A percentile compares a stretch with the other conserved stretches of the same genome.
phyloP scores from a whole-genome alignment of 2,797 vertebrate species.

The Percopsis omiscomaycus region DNA sequence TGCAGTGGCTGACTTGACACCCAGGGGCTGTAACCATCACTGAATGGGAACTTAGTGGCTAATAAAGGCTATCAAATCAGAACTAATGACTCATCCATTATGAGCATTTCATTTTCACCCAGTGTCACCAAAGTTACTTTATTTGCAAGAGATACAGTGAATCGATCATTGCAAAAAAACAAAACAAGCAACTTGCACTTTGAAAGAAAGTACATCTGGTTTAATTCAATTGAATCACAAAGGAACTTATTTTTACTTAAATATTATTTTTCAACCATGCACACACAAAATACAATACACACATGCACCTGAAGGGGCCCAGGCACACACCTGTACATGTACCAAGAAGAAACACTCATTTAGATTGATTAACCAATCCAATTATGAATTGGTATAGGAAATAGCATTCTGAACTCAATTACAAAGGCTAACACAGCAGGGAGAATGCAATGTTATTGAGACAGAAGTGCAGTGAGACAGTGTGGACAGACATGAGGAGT shows the following conservation, averaged over 20 bases:
- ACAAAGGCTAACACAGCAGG: too few relatives aligned
- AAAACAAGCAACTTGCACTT: too few relatives aligned
- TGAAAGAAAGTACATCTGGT: neutral
- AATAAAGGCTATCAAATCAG: neutral
- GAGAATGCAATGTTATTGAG: constrained; percentile 1
- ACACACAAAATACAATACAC: neutral
- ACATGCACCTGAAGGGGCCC: constrained; percentile 1
- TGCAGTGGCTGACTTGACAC: neutral
- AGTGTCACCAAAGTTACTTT: constrained; percentile 22
- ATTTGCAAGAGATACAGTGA: constrained; percentile 46
- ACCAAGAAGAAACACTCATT: constrained; percentile 14
- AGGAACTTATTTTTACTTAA: too few relatives aligned
- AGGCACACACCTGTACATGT: constrained; percentile 14
- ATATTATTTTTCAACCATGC: constrained; percentile 2
- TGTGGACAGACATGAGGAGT: constrained; percentile 9
- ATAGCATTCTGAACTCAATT: too few relatives aligned
- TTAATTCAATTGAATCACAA: too few relatives aligned
- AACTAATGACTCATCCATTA: neutral
- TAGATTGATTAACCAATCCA: constrained; percentile 4
- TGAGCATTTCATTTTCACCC: neutral
- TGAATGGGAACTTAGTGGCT: neutral
- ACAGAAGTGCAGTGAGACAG: constrained; percentile 3
- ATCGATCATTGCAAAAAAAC: constrained; percentile 10
- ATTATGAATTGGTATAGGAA: too few relatives aligned
- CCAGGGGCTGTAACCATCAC: constrained; percentile 19